A percentile compares a stretch with the other conserved stretches of the same genome.
Evolutionary conservation across 37 sponge, comb jelly and placozoan genomes (phyloP).

Genomic region (Eunapius fragilis): DNA sequence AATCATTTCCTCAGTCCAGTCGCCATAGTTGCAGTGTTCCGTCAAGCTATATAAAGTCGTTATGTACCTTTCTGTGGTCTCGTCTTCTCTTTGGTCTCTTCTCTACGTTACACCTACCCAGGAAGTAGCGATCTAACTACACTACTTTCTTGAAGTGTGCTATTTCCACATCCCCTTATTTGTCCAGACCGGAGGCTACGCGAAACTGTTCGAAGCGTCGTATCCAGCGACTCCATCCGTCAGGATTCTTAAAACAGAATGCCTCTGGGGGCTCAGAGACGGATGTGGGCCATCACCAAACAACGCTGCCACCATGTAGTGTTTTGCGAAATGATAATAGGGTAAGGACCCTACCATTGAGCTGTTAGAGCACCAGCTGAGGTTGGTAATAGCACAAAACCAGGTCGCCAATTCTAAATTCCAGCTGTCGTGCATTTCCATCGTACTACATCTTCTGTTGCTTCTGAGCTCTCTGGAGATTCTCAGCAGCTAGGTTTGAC

Average conservation of each 20-base stretch:
- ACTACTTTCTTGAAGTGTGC: slow-evolving; percentile 6
- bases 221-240: slow-evolving; percentile 23
- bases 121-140: slow-evolving; percentile 9
- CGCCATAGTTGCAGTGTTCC: slow-evolving; percentile 11
- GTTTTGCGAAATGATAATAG: too few species aligned
- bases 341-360: too few species aligned
- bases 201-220: slow-evolving; percentile 27
- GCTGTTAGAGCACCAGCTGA: too few species aligned
- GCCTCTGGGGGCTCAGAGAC: neutral
- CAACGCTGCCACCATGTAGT: too few species aligned
- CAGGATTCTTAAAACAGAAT: slow-evolving; percentile 14
- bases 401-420: too few species aligned
- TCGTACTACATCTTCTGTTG: too few species aligned
- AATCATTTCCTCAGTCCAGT: slow-evolving; percentile 26
- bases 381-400: too few species aligned
- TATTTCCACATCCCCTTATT: neutral
- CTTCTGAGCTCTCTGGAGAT: too few species aligned
- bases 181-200: slow-evolving; percentile 14
- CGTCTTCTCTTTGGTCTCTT: neutral
- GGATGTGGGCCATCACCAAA: neutral
- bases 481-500: too few species aligned
- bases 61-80: slow-evolving; percentile 12
- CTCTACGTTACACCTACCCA: slow-evolving; percentile 3
- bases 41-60: slow-evolving; percentile 19
- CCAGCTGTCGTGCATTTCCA: too few species aligned